Evolutionary conservation across 2,113 vertebrate species (phyloP).

Genomic region (Ivindomyrus marchei): DNA sequence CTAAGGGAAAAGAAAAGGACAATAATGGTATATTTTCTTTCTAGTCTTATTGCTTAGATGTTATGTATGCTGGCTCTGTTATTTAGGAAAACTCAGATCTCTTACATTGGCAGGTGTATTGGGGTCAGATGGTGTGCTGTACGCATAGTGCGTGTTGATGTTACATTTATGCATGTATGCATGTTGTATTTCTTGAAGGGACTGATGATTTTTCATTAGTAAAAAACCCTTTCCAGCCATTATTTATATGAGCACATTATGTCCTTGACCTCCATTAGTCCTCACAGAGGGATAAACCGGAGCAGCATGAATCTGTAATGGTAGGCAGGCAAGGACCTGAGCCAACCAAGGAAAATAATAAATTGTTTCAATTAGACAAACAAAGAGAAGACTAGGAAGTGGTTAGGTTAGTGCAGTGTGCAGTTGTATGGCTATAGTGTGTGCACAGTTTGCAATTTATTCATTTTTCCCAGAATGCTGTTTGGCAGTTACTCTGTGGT

Average conservation of each 20-base stretch:
- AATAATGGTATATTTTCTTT: conserved; percentile 1
- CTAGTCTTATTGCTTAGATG: not conserved
- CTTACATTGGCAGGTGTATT: not conserved
- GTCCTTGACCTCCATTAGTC: conserved; percentile 13
- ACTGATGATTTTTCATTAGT: not conserved
- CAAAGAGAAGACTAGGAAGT: not conserved
- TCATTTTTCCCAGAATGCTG: not conserved
- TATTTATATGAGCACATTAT: not conserved
- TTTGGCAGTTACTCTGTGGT: not conserved
- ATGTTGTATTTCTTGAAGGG: not conserved
- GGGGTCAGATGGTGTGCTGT: not conserved
- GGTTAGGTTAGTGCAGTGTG: not conserved
- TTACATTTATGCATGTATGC: not conserved
- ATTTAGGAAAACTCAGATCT: not conserved
- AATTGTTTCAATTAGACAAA: not conserved
- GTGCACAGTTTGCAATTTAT: not conserved
- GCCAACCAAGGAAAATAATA: not conserved
- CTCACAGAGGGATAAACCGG: not conserved
- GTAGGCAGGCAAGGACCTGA: not conserved
- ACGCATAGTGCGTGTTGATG: not conserved
- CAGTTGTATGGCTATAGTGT: not conserved
- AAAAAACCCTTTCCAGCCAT: not conserved
- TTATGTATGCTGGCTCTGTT: not conserved
- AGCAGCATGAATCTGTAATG: conserved; percentile 1
- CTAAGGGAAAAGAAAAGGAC: conserved; percentile 1